Conservation (phyloP, 2,113 vertebrate species). For the Rhizomys pruinosus region DNA sequence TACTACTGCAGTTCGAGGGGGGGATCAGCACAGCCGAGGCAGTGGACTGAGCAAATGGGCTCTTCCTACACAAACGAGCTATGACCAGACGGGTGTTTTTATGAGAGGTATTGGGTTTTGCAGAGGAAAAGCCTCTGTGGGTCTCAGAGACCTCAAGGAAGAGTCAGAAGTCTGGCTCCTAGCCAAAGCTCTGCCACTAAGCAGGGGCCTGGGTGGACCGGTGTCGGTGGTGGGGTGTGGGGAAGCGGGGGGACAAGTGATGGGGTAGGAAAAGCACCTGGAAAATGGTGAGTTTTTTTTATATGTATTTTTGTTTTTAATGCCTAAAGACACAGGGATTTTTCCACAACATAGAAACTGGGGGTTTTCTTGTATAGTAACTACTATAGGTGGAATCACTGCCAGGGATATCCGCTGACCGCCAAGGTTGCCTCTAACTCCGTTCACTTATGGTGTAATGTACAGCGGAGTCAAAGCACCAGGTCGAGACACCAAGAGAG, state of each 20-base stretch:
- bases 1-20: no score
- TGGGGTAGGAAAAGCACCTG: slow-evolving; percentile 34
- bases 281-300: background rate
- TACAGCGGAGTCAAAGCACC: slow-evolving; percentile 88
- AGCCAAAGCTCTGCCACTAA: slow-evolving; percentile 10
- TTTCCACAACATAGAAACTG: slow-evolving; percentile 48
- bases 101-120: background rate
- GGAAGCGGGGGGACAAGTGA: no score
- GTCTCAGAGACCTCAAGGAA: background rate
- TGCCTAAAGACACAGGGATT: slow-evolving; percentile 25
- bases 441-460: background rate
- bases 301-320: background rate
- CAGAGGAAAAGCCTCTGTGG: background rate
- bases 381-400: no score
- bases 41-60: background rate
- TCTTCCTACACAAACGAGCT: slow-evolving; percentile 22
- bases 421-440: background rate
- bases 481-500: no score
- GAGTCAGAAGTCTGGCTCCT: slow-evolving; percentile 45
- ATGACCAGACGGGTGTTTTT: no score
- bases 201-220: slow-evolving; percentile 3
- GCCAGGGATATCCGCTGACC: background rate
- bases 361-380: background rate
- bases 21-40: no score
- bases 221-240: no score